Conservation (phyloP, 2,888 invertebrate genomes). For the Thereva unica region DNA sequence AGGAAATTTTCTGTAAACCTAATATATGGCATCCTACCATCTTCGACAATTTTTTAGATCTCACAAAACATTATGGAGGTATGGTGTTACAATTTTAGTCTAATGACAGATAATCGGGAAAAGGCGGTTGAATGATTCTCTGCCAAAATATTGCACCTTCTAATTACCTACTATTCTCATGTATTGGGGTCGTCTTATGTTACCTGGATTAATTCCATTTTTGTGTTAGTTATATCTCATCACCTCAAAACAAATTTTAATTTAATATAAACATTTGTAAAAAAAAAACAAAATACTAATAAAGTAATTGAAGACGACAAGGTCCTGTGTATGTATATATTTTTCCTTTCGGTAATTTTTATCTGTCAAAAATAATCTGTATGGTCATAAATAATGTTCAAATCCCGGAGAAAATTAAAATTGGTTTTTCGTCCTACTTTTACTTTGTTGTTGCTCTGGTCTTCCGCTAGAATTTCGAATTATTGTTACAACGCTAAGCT, state of each 20-base stretch:
- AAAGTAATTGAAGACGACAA: neutral
- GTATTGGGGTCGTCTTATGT: too few species aligned
- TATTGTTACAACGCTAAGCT: constrained; percentile 1
- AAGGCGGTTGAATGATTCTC: too few species aligned
- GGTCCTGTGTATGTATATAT: neutral
- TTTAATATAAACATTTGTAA: neutral
- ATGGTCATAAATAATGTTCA: constrained; percentile 13
- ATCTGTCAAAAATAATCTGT: constrained; percentile 26
- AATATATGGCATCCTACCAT: too few species aligned
- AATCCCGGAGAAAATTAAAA: constrained; percentile 12
- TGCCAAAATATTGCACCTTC: too few species aligned
- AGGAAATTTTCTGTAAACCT: too few species aligned
- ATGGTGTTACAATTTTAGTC: too few species aligned
- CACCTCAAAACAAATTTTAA: neutral
- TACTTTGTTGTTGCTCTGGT: neutral
- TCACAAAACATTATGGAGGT: too few species aligned
- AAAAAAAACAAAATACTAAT: neutral
- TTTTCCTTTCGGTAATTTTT: constrained; percentile 18
- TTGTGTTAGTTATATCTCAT: too few species aligned
- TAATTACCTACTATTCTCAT: too few species aligned
- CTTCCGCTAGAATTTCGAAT: neutral
- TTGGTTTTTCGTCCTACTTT: neutral
- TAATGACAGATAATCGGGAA: too few species aligned
- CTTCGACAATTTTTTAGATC: too few species aligned
- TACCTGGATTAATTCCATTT: too few species aligned